These are phyloP conservation scores for Phalera bucephala DNA, from an alignment of 2,888 invertebrate species.

Conservation along the genomic window DNA sequence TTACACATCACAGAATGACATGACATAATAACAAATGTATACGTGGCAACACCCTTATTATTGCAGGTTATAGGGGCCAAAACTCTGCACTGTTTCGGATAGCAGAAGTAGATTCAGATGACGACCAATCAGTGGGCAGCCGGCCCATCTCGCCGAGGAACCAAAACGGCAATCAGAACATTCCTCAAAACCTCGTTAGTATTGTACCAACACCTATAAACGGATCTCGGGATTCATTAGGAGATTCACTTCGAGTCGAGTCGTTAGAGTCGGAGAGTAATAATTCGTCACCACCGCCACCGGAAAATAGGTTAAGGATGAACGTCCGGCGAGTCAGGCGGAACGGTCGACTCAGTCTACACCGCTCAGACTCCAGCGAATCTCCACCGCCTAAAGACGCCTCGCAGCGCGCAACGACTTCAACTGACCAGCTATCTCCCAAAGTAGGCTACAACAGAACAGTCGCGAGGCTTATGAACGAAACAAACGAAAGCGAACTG, in stretches of 20 bases:
- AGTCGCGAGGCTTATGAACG: conserved; percentile 73
- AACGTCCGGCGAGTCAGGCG: conserved; percentile 49
- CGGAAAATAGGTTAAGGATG: conserved; percentile 45
- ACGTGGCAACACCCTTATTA: too few relatives aligned
- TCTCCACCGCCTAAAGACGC: conserved; percentile 62
- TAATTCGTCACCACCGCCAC: conserved; percentile 43
- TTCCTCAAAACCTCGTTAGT: conserved; percentile 74
- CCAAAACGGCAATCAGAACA: conserved; percentile 44
- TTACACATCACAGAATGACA: too few relatives aligned
- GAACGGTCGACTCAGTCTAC: conserved; percentile 55
- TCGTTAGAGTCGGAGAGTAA: conserved; percentile 47
- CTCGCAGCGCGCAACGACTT: conserved; percentile 41
- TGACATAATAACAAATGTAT: too few relatives aligned
- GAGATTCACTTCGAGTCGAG: conserved; percentile 60
- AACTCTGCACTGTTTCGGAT: conserved; percentile 73
- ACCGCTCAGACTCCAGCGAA: conserved; percentile 68
- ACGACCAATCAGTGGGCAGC: conserved; percentile 78
- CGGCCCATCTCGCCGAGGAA: conserved; percentile 64
- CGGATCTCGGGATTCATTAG: conserved; percentile 74
- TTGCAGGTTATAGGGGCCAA: conserved; percentile 77
- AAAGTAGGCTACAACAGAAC: conserved; percentile 56
- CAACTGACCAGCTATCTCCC: conserved; percentile 46
- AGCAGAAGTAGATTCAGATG: conserved; percentile 85
- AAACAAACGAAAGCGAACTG: conserved; percentile 76
- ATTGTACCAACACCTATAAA: conserved; percentile 84